Evolutionary conservation across 2,888 invertebrate species (phyloP).

Genomic region (Petrolisthes manimaculis): DNA sequence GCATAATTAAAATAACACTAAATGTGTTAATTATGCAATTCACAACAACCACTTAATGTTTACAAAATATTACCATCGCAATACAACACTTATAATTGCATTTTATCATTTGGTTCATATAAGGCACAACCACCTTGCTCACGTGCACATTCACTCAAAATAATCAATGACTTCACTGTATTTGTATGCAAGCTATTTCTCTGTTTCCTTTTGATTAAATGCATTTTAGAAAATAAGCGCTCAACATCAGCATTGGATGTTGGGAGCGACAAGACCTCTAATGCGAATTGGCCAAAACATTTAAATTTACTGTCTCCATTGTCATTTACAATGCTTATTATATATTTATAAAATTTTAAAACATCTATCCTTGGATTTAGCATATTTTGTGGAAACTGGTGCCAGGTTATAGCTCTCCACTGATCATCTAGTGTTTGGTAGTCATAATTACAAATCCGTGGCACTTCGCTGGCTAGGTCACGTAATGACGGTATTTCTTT

Average conservation of each 20-base stretch:
- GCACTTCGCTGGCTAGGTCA: background rate
- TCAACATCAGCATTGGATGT: background rate
- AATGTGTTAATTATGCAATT: no score
- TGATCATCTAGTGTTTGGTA: constrained; percentile 16
- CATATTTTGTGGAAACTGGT: background rate
- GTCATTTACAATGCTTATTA: background rate
- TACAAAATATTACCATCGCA: no score
- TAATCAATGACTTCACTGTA: background rate
- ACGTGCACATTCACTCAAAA: background rate
- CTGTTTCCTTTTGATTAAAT: background rate
- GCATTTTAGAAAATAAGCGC: background rate
- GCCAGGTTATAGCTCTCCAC: background rate
- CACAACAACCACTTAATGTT: no score
- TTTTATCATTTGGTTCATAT: background rate
- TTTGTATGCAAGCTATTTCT: background rate
- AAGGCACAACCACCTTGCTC: background rate
- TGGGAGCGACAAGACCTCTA: background rate
- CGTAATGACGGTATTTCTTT: background rate
- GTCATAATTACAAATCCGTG: constrained; percentile 3
- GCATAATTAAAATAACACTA: no score
- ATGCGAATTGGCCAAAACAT: background rate
- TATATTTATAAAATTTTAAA: background rate
- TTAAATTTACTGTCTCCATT: background rate
- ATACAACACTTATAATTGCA: background rate
- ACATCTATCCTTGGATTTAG: background rate